Evolutionary conservation across 2,888 invertebrate species (phyloP).

Genomic region (Coelogynopora nodosa): DNA sequence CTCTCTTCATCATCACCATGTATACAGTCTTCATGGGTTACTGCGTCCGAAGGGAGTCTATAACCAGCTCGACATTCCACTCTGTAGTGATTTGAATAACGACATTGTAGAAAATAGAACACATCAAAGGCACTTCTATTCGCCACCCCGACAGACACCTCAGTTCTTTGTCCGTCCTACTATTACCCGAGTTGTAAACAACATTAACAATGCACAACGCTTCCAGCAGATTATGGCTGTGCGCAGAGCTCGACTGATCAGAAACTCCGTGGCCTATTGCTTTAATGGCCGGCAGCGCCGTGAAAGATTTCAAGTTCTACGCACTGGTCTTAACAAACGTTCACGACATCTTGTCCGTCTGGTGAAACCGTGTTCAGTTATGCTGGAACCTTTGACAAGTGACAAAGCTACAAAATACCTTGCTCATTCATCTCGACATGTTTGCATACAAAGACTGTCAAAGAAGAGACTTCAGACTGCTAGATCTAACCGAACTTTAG

Average conservation of each 20-base stretch:
- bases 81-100: constrained; percentile 1
- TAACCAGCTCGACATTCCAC: neutral
- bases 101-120: neutral
- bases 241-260: neutral
- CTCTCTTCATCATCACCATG: neutral
- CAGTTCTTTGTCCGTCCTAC: neutral
- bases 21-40: constrained; percentile 4
- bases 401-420: neutral
- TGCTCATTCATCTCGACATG: neutral
- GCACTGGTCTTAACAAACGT: neutral
- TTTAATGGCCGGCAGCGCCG: neutral
- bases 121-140: neutral
- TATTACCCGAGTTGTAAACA: neutral
- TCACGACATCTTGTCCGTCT: neutral
- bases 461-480: neutral
- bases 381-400: neutral
- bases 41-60: constrained; percentile 2
- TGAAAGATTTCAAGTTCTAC: neutral
- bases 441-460: neutral
- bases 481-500: neutral
- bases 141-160: neutral
- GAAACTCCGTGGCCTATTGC: neutral
- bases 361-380: neutral
- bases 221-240: neutral
- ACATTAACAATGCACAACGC: neutral